Evolutionary conservation across 1,140 invertebrate genomes (phyloP).

Genomic region (Asbolus verrucosus): DNA sequence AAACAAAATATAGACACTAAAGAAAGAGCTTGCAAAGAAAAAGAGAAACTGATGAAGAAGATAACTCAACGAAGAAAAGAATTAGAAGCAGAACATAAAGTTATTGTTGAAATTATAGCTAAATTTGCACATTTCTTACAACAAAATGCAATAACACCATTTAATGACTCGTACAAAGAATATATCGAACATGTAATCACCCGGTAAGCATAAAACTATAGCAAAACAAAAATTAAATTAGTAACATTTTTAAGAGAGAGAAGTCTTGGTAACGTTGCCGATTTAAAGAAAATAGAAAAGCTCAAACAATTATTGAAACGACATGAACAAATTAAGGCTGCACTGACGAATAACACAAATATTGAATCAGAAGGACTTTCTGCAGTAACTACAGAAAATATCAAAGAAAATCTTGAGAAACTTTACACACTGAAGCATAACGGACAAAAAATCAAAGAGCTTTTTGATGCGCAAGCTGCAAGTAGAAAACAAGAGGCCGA

Average conservation of each 20-base stretch:
- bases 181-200: constrained; percentile 49
- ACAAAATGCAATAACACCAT: constrained; percentile 49
- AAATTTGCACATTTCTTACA: constrained; percentile 49
- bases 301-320: no score
- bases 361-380: not conserved
- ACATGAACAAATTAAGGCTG: no score
- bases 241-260: no score
- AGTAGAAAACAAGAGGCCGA: constrained; percentile 2
- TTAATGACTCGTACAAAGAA: constrained; percentile 51
- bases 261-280: not conserved
- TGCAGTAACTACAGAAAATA: not conserved
- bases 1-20: constrained; percentile 43
- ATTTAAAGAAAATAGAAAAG: no score
- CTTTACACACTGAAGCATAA: constrained; percentile 38
- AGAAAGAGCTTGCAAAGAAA: constrained; percentile 30
- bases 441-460: constrained; percentile 40
- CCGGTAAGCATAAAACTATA: constrained; percentile 40
- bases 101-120: constrained; percentile 45
- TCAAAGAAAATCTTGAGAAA: not conserved
- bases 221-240: no score
- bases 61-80: constrained; percentile 22
- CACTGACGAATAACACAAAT: no score
- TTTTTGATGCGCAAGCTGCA: constrained; percentile 12
- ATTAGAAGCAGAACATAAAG: constrained; percentile 42
- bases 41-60: constrained; percentile 34